Evolutionary conservation across 2,797 vertebrate species (phyloP).

Genomic region (Anolis apletophallus): DNA sequence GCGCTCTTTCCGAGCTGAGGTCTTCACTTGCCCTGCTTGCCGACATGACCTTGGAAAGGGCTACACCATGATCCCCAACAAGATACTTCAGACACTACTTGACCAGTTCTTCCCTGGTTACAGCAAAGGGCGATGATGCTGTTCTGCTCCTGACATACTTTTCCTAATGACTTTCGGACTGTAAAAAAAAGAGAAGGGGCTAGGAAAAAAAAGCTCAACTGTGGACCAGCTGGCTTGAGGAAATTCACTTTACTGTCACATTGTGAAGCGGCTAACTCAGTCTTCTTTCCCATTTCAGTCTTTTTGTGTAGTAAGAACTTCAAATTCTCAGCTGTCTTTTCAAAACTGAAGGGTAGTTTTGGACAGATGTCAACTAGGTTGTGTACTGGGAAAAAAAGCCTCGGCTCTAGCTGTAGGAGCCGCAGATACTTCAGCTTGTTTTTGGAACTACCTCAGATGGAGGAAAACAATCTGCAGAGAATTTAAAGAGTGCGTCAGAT

Average conservation of each 20-base stretch:
- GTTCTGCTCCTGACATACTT: conserved; percentile 52
- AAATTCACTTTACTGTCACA: conserved; percentile 66
- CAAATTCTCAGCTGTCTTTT: conserved; percentile 77
- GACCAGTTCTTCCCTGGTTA: conserved; percentile 99
- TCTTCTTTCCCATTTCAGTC: conserved; percentile 76
- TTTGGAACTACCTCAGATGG: conserved; percentile 86
- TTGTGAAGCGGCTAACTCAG: conserved; percentile 81
- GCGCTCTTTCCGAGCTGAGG: conserved; percentile 95
- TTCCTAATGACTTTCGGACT: conserved; percentile 73
- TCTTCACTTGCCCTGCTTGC: conserved; percentile 97
- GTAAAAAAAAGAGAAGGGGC: conserved; percentile 61
- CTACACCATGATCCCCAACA: conserved; percentile 94
- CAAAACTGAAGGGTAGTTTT: conserved; percentile 80
- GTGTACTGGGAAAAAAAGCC: conserved; percentile 62
- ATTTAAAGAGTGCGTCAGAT: conserved; percentile 71
- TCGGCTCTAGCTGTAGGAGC: conserved; percentile 66
- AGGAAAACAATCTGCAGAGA: conserved; percentile 79
- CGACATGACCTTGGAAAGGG: conserved; percentile 95
- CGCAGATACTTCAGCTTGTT: conserved; percentile 76
- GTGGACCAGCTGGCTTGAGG: conserved; percentile 76
- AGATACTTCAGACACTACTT: conserved; percentile 92
- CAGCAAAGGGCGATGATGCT: conserved; percentile 97
- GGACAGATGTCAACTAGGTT: conserved; percentile 74
- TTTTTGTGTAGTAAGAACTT: conserved; percentile 78
- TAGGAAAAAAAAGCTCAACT: conserved; percentile 62